Conservation (phyloP, 2,797 vertebrate species). For the Myiothlypis chrysogaster region DNA sequence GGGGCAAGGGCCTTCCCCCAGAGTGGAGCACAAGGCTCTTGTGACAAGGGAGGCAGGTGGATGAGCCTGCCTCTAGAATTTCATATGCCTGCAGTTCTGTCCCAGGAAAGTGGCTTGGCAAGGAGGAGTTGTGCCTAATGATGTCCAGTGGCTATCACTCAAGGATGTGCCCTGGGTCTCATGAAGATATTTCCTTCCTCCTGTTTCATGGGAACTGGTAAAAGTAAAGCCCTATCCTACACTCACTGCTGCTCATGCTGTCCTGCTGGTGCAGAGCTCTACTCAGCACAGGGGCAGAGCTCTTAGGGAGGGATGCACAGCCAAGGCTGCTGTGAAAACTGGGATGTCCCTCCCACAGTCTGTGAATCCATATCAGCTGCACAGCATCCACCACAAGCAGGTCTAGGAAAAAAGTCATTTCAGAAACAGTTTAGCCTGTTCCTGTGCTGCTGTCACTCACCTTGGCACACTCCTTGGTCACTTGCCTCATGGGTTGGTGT, state of each 20-base stretch:
- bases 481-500: neutral
- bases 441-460: neutral
- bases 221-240: neutral
- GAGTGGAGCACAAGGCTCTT: neutral
- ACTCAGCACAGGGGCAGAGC: neutral
- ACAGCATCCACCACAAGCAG: neutral
- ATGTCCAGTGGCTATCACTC: neutral
- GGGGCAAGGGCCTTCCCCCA: neutral
- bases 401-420: neutral
- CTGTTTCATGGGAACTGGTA: neutral
- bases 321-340: neutral
- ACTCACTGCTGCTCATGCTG: rapidly evolving
- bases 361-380: neutral
- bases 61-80: neutral
- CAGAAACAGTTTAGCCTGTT: neutral
- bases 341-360: neutral
- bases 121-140: neutral
- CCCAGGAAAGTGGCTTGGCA: neutral
- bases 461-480: neutral
- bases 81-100: rapidly evolving
- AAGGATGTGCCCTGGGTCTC: neutral
- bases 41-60: neutral
- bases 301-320: neutral
- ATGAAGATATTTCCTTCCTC: neutral
- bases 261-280: neutral